These are phyloP conservation scores for Thyatira batis DNA, from an alignment of 2,888 invertebrate genomes.

Conservation along the genomic window DNA sequence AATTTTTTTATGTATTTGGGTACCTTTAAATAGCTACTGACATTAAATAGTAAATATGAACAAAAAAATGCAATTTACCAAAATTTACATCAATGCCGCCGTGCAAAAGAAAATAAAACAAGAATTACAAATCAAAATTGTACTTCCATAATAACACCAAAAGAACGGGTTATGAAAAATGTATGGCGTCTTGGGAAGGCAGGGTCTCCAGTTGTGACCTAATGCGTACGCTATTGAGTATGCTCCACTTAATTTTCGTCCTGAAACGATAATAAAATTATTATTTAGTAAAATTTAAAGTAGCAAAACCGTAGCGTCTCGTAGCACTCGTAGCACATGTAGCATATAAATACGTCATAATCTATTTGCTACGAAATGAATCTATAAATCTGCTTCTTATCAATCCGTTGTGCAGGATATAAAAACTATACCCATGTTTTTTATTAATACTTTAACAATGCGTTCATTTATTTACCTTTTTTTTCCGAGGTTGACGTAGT, in stretches of 20 bases:
- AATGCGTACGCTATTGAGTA: not conserved
- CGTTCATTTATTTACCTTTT: no score
- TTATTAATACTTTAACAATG: no score
- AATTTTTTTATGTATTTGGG: not conserved
- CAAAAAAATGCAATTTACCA: constrained; percentile 21
- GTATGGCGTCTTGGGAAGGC: constrained; percentile 3
- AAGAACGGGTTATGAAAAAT: constrained; percentile 37
- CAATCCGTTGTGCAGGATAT: no score
- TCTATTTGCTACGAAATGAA: not conserved
- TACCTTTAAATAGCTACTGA: not conserved
- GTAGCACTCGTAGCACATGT: not conserved
- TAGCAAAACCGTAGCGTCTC: not conserved
- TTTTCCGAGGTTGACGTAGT: no score
- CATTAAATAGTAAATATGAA: constrained; percentile 8
- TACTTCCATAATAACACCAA: constrained; percentile 22
- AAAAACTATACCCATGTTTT: no score
- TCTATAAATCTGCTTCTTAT: no score
- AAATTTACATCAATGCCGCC: constrained; percentile 17
- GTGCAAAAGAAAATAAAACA: constrained; percentile 7
- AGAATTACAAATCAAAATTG: constrained; percentile 19
- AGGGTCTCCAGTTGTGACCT: constrained; percentile 2
- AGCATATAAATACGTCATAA: not conserved
- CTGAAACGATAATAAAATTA: not conserved
- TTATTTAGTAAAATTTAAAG: not conserved
- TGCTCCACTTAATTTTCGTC: not conserved